A percentile compares a stretch with the other conserved stretches of the same genome.
Conservation (phyloP, 2,113 vertebrate genomes). For the Tretioscincus oriximinensis region DNA sequence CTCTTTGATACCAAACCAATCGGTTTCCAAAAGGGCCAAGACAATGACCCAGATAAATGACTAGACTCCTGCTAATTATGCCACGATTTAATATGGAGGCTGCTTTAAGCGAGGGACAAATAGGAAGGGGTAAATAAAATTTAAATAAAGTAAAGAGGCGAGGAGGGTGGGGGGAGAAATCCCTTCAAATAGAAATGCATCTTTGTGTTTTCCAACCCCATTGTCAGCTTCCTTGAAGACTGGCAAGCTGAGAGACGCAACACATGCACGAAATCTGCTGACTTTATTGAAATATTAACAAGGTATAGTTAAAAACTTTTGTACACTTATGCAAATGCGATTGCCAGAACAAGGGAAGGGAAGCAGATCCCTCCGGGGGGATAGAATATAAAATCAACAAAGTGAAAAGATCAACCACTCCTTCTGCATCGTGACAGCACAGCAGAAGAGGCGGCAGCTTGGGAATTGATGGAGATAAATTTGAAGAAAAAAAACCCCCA, state of each 20-base stretch:
- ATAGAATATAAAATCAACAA: conserved; percentile 63
- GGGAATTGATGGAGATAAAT: conserved; percentile 63
- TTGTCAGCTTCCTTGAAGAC: conserved; percentile 32
- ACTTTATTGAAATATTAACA: conserved; percentile 72
- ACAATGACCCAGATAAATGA: conserved; percentile 57
- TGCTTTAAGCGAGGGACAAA: conserved; percentile 34
- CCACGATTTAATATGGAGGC: conserved; percentile 44
- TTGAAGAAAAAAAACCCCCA: conserved; percentile 32
- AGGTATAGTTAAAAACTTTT: conserved; percentile 68
- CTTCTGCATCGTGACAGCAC: conserved; percentile 64
- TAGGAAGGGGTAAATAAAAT: no score
- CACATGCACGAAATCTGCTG: conserved; percentile 58
- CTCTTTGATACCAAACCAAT: conserved; percentile 46
- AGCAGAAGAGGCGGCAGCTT: conserved; percentile 58
- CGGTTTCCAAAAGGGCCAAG: conserved; percentile 63
- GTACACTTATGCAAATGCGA: conserved; percentile 43
- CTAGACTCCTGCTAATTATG: conserved; percentile 17
- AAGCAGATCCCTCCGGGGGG: conserved; percentile 59
- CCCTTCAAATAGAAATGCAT: conserved; percentile 7
- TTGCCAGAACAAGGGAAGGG: conserved; percentile 47
- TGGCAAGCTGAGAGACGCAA: conserved; percentile 4
- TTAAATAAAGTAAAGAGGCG: no score
- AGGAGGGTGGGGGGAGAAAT: not conserved
- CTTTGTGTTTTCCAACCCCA: conserved; percentile 27
- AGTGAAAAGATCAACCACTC: conserved; percentile 71